Base-by-base conservation (phyloP, 1,140 invertebrate genomes). In the Dryas iulia region DNA sequence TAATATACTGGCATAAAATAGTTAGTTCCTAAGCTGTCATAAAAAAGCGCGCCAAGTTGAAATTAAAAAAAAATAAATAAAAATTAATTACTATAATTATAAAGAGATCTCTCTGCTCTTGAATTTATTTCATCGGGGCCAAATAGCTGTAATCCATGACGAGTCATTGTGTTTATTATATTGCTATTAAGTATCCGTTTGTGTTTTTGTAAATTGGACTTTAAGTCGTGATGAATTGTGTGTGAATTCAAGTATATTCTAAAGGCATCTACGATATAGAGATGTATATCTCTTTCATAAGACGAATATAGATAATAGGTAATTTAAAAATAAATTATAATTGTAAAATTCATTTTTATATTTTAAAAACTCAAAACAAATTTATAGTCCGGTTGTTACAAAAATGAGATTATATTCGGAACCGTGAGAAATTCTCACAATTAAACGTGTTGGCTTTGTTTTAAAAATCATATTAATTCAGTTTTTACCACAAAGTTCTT, bases 61-160 rank as follows among this genome's bases (percentile, higher is more conserved):
- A 63, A 54, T 54, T 54, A 25, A 54, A 56, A 56, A 63, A 31
- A 31, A 56, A 47, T 25, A 12, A 18, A 47, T 1, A 18, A 10
- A 47, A 18, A 47, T 8, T 47, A 11, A 56, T 30, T 60, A 56
- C 39, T 53, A 12, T 63, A 53, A 57, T 57, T 62, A 69, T 60
- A 73, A 79, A 74, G 65, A 79, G 78, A 85, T 88, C 82, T 87
- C 84, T 84, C 73, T 79, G 78, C 77, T 83, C 75, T 79, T 80
- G 79, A 71, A 82, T 82, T 84, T 77, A 72, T 86, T 86, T 89
- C 80, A 79, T 86, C 72, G 87, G 87, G 87, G 84, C 86, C 87
- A 90, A 90, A 87, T 89, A 90, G 82, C 73, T 88, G 66, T 87
- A 84, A 82, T 86, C 87, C 86, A 90, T 90, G 87, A 88, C 86